Evolutionary conservation across 2,888 invertebrate species (phyloP).

Genomic region (Colletes collaris): DNA sequence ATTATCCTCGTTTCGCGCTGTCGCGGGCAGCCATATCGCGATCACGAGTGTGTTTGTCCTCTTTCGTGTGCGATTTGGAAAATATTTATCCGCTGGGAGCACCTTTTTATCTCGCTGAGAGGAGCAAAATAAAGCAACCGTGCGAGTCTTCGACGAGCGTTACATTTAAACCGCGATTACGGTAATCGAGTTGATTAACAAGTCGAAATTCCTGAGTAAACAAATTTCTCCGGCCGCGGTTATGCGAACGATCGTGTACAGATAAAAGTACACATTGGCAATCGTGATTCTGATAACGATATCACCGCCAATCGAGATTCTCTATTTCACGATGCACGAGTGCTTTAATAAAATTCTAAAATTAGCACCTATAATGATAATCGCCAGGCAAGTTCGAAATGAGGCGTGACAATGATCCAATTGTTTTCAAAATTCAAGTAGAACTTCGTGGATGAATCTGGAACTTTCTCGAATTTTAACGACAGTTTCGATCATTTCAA

Average conservation of each 20-base stretch:
- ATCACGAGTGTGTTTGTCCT: background rate
- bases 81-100: background rate
- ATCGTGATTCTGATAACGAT: background rate
- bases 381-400: too few relatives aligned
- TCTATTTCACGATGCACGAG: background rate
- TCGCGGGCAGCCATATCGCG: background rate
- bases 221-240: background rate
- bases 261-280: background rate
- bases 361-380: background rate
- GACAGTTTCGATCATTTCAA: too few relatives aligned
- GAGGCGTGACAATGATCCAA: too few relatives aligned
- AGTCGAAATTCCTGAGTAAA: conserved; percentile 3
- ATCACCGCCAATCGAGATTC: background rate
- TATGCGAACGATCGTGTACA: background rate
- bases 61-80: background rate
- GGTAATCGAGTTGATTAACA: conserved; percentile 20
- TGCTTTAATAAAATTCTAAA: background rate
- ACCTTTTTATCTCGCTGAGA: background rate
- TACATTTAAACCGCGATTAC: conserved; percentile 17
- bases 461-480: too few relatives aligned
- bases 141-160: rapidly evolving
- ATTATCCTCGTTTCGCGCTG: background rate
- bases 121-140: background rate
- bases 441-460: too few relatives aligned
- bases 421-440: too few relatives aligned